phyloP scores from a whole-genome alignment of 2,888 invertebrate genomes.

The Ceraclea dissimilis region DNA sequence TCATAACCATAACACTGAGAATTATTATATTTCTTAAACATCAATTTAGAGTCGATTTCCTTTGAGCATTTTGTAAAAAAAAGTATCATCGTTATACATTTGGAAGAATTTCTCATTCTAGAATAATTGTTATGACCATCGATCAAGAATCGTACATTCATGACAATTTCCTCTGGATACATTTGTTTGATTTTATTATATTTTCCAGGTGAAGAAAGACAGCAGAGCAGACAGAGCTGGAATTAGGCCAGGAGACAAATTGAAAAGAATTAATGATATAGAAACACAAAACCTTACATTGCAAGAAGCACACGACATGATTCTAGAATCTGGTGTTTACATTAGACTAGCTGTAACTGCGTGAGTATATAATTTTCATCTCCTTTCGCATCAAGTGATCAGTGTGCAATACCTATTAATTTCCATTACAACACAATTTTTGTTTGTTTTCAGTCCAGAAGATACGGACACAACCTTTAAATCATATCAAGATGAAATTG shows the following conservation, averaged over 20 bases:
- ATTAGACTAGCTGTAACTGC: constrained; percentile 23
- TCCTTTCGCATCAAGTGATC: background rate
- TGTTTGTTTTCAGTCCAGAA: constrained; percentile 33
- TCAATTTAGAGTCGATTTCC: background rate
- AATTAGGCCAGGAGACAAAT: constrained; percentile 22
- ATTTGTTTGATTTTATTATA: too few relatives aligned
- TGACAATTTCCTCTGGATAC: too few relatives aligned
- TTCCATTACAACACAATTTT: background rate
- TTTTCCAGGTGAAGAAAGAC: constrained; percentile 19
- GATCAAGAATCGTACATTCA: too few relatives aligned
- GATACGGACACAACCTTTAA: constrained; percentile 36
- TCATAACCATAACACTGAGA: too few relatives aligned
- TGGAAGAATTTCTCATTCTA: too few relatives aligned
- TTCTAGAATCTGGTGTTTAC: constrained; percentile 24
- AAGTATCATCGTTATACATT: too few relatives aligned
- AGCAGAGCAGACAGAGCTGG: constrained; percentile 25
- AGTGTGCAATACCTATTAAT: too few relatives aligned
- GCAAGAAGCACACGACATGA: constrained; percentile 25
- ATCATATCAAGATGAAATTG: constrained; percentile 36
- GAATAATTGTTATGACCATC: too few relatives aligned
- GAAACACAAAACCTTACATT: constrained; percentile 21
- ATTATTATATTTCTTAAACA: background rate
- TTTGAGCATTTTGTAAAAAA: background rate
- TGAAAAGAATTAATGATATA: constrained; percentile 25
- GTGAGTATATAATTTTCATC: constrained; percentile 15